Base-by-base conservation (phyloP, 1,140 invertebrate species). In the Drosophila asahinai region DNA sequence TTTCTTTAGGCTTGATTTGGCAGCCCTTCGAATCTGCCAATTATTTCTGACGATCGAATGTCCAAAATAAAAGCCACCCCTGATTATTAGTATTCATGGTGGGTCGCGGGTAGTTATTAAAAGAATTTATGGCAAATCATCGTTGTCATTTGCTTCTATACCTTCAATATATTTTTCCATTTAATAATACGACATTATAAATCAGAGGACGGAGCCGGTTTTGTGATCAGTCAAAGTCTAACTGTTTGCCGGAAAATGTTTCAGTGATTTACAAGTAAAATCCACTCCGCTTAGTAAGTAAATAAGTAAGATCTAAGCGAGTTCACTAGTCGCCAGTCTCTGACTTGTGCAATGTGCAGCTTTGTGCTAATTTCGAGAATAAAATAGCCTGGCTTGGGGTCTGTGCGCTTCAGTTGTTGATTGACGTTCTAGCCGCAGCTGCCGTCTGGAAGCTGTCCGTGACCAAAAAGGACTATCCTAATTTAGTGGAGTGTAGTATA, bases 151-250 rank as follows among this genome's bases (percentile, higher is more conserved):
- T 48, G 57, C 30, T 48, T 48, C 48, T 52, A 60, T 36, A 27
- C 22, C 47, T 52, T 60, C 70, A 48, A 71, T 79, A 48, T 30
- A 58, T 33, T 73, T 80, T 74, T 63, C 49, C 45, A 89, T 57
- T 71, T 75, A 83, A 89, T 89, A 82, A 87, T 78, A 80, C 62
- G 80, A 68, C 62, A 87, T 78, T 90, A 89, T 83, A 89, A 84
- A 70, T 75, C 66, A 59, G 73, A 38, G 57, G 47, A 72, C 51
- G 27, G 51, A 84, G 84, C 86, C 84, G 86, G 84, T 90, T 89
- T 81, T 64, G 47, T 55, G 63, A 64, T 86, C 79, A 84, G 86
- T 79, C 74, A 72, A 89, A 83, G 84, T 87, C 68, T 61, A 75
- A 59, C 59, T 45, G 76, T 58, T 59, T 51, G 62, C 25, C 51